Evolutionary conservation across 1,140 invertebrate species (phyloP).

Genomic region (Radopholus similis): DNA sequence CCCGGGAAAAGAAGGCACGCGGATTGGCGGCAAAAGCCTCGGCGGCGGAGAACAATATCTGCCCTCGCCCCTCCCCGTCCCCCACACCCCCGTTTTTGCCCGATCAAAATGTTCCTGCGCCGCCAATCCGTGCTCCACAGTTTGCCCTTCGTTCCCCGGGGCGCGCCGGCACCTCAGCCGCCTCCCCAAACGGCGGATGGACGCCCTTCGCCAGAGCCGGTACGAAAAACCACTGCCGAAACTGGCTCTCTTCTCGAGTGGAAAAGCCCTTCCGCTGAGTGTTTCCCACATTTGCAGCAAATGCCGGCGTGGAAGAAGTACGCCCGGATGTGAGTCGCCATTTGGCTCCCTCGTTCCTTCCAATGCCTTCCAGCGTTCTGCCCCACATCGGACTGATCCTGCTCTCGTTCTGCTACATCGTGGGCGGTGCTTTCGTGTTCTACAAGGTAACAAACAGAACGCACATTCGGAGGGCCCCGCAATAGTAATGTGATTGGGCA

Average conservation of each 20-base stretch:
- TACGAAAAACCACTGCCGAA: background rate
- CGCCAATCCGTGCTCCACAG: background rate
- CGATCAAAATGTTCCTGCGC: constrained; percentile 12
- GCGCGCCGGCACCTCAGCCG: background rate
- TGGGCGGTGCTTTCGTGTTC: constrained; percentile 50
- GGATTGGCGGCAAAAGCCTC: background rate
- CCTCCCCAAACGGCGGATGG: background rate
- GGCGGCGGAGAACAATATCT: background rate
- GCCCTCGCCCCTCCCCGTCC: background rate
- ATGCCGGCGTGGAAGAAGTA: constrained; percentile 49
- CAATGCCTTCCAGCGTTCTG: constrained; percentile 19
- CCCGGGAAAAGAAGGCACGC: background rate
- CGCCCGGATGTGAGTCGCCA: constrained; percentile 28
- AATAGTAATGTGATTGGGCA: no score
- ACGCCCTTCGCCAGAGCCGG: background rate
- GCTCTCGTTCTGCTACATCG: constrained; percentile 37
- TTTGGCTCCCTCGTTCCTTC: background rate
- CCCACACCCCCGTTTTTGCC: background rate
- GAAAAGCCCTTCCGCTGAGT: background rate
- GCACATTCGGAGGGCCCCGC: no score
- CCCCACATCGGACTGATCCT: constrained; percentile 47
- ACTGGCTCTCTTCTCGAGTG: background rate
- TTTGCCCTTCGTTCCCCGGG: constrained; percentile 16
- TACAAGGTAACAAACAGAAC: no score
- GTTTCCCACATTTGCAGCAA: background rate